A percentile compares a stretch with the other conserved stretches of the same genome.
phyloP scores from a whole-genome alignment of 2,797 vertebrate species.

The Rhodeus uyekii region DNA sequence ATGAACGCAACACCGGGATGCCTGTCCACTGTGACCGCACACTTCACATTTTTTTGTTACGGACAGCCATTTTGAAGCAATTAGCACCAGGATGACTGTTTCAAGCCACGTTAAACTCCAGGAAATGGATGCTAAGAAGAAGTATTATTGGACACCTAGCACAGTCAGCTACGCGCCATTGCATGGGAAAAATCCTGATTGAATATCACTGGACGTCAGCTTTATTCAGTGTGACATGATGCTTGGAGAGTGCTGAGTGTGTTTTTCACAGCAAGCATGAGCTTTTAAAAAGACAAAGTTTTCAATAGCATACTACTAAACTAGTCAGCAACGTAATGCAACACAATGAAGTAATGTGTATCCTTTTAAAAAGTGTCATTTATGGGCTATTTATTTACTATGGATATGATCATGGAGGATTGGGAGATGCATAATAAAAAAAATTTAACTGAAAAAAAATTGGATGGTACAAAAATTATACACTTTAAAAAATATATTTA shows the following conservation, averaged over 20 bases:
- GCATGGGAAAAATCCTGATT: conserved; percentile 40
- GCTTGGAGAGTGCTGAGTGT: neutral
- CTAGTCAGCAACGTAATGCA: neutral
- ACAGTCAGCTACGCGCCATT: conserved; percentile 7
- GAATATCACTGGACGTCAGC: conserved; percentile 21
- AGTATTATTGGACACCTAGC: conserved; percentile 28
- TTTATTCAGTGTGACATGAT: conserved; percentile 30
- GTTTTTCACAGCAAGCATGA: conserved; percentile 3
- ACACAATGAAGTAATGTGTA: neutral
- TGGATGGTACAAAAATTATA: neutral
- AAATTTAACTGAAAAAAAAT: neutral
- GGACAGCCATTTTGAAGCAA: conserved; percentile 57
- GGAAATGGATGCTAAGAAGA: conserved; percentile 31
- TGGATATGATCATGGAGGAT: neutral
- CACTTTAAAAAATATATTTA: neutral
- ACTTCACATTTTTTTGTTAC: conserved; percentile 58
- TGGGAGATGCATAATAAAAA: neutral
- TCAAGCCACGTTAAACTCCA: neutral
- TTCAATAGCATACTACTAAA: neutral
- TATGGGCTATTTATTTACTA: neutral
- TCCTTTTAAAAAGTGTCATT: neutral
- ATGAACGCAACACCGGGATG: conserved; percentile 64
- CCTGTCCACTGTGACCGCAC: conserved; percentile 53
- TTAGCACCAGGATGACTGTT: conserved; percentile 53
- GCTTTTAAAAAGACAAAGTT: neutral